These are phyloP conservation scores for Uropsilus gracilis DNA, from an alignment of 2,113 vertebrate genomes.

Conservation along the genomic window DNA sequence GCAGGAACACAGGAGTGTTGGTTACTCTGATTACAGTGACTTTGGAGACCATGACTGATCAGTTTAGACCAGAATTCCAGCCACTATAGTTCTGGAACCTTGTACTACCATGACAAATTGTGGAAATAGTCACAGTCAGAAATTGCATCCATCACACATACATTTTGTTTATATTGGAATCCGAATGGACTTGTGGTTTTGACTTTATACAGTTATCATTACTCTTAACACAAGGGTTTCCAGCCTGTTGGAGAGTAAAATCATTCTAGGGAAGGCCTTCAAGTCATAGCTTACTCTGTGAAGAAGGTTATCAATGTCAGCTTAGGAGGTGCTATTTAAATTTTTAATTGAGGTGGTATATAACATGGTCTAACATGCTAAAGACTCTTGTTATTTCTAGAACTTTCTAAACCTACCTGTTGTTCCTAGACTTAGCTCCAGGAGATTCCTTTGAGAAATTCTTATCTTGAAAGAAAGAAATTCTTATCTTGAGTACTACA, in stretches of 20 bases:
- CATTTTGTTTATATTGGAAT: constrained; percentile 31
- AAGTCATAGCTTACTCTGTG: neutral
- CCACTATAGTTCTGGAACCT: constrained; percentile 61
- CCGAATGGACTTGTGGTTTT: constrained; percentile 9
- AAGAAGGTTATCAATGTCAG: neutral
- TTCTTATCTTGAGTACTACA: neutral
- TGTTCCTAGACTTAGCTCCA: neutral
- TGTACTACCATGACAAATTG: constrained; percentile 37
- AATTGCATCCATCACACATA: constrained; percentile 14
- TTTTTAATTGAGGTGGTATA: neutral
- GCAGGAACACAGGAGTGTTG: constrained; percentile 66
- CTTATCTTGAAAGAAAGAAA: neutral
- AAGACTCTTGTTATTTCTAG: neutral
- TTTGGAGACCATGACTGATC: constrained; percentile 77
- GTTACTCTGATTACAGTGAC: constrained; percentile 71
- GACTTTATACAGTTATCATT: neutral
- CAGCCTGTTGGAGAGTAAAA: neutral
- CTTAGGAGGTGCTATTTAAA: neutral
- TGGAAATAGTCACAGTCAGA: constrained; percentile 49
- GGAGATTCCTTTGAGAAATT: neutral
- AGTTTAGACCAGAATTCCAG: constrained; percentile 73
- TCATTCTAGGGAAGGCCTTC: neutral
- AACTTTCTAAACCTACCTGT: neutral
- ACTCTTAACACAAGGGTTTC: neutral
- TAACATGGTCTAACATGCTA: neutral